phyloP scores from a whole-genome alignment of 2,888 invertebrate species.

The Melitaea athalia region DNA sequence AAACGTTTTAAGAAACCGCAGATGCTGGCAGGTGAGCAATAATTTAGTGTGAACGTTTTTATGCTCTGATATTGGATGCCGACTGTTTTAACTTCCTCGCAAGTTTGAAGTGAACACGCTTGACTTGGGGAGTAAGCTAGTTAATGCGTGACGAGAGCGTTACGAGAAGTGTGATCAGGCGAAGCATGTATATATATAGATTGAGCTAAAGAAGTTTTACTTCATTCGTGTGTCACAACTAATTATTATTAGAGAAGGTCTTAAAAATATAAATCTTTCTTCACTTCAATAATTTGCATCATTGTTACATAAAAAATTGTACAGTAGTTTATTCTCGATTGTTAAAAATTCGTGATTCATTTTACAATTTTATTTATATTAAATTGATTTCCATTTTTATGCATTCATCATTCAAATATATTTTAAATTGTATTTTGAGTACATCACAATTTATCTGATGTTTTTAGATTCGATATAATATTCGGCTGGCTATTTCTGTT shows the following conservation, averaged over 20 bases:
- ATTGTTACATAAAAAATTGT: too few relatives aligned
- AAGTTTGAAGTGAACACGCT: neutral
- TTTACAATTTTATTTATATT: neutral
- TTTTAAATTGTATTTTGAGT: neutral
- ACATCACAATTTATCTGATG: neutral
- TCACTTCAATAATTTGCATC: too few relatives aligned
- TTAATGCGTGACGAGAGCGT: too few relatives aligned
- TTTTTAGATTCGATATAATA: neutral
- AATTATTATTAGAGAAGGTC: too few relatives aligned
- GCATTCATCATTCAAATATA: neutral
- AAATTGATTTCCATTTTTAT: neutral
- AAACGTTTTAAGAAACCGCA: constrained; percentile 20
- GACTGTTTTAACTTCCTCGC: constrained; percentile 7
- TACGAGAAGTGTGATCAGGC: too few relatives aligned
- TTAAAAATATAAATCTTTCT: neutral
- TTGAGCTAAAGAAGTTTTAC: too few relatives aligned
- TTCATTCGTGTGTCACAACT: neutral
- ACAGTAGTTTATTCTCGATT: too few relatives aligned
- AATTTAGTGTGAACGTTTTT: constrained; percentile 24
- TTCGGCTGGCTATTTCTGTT: neutral
- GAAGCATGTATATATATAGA: too few relatives aligned
- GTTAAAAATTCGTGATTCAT: neutral
- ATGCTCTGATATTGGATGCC: constrained; percentile 2
- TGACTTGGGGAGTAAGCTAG: too few relatives aligned
- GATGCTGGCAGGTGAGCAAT: constrained; percentile 14